Conservation (phyloP, 2,888 invertebrate species). For the Drosophila siamana region DNA sequence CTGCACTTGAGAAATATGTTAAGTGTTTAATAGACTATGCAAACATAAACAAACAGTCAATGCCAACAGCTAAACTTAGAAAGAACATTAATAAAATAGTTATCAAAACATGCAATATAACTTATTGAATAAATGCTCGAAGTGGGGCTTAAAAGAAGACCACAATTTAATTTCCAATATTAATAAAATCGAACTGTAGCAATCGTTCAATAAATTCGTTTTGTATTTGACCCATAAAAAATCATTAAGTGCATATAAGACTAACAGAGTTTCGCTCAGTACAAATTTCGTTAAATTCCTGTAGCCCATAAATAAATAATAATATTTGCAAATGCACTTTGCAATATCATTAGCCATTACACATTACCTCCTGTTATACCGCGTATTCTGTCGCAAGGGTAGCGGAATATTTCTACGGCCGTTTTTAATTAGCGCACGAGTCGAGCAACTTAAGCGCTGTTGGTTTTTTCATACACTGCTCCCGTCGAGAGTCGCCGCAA, state of each 20-base stretch:
- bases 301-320: not conserved
- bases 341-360: not conserved
- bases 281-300: not conserved
- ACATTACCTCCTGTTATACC: not conserved
- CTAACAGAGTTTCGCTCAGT: not conserved
- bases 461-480: slow-evolving; percentile 3
- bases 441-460: slow-evolving; percentile 35
- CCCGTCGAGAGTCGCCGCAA: not conserved
- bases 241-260: too few species aligned
- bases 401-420: slow-evolving; percentile 3
- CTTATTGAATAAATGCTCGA: too few species aligned
- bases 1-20: not conserved
- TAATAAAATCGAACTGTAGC: too few species aligned
- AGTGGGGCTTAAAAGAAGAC: too few species aligned
- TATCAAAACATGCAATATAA: too few species aligned
- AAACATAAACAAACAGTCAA: too few species aligned
- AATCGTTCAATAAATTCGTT: too few species aligned
- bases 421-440: slow-evolving; percentile 55
- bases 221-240: not conserved
- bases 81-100: too few species aligned
- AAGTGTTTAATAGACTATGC: too few species aligned
- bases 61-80: too few species aligned
- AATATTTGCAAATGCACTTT: not conserved
- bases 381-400: not conserved
- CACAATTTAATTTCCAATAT: too few species aligned